Evolutionary conservation across 2,113 vertebrate species (phyloP).

Genomic region (Pollachius pollachius): DNA sequence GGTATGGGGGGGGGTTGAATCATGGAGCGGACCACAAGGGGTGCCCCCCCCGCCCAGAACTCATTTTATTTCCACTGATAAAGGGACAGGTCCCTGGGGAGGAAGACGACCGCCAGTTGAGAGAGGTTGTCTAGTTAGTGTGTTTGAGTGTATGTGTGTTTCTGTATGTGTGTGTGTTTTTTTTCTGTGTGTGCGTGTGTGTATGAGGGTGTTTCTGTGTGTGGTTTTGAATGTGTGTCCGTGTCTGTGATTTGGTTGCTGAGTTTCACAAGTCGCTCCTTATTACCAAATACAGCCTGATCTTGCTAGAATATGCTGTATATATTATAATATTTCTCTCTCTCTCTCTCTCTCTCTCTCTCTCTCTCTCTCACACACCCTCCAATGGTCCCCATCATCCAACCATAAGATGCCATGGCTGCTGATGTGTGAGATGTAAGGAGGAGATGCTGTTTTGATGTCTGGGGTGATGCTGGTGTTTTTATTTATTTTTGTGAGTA

Average conservation of each 20-base stretch:
- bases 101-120: slow-evolving; percentile 6
- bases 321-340: neutral
- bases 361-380: slow-evolving; percentile 3
- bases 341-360: neutral
- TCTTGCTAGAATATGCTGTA: neutral
- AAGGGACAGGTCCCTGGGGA: slow-evolving; percentile 29
- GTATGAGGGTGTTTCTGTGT: too few species aligned
- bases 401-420: neutral
- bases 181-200: neutral
- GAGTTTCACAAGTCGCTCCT: slow-evolving; percentile 44
- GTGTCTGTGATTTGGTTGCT: slow-evolving; percentile 7
- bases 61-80: slow-evolving; percentile 35
- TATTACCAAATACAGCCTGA: slow-evolving; percentile 34
- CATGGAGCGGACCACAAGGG: slow-evolving; percentile 31
- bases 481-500: slow-evolving; percentile 8
- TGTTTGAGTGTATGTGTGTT: neutral
- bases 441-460: too few species aligned
- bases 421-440: too few species aligned
- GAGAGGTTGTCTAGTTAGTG: slow-evolving; percentile 23
- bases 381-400: neutral
- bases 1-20: neutral
- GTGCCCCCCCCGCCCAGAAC: slow-evolving; percentile 42
- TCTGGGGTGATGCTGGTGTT: neutral
- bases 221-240: slow-evolving; percentile 2
- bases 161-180: too few species aligned